Evolutionary conservation across 2,113 vertebrate genomes (phyloP), one percentile per base, ranked within the genome.

Genomic region (Oncorhynchus keta): DNA sequence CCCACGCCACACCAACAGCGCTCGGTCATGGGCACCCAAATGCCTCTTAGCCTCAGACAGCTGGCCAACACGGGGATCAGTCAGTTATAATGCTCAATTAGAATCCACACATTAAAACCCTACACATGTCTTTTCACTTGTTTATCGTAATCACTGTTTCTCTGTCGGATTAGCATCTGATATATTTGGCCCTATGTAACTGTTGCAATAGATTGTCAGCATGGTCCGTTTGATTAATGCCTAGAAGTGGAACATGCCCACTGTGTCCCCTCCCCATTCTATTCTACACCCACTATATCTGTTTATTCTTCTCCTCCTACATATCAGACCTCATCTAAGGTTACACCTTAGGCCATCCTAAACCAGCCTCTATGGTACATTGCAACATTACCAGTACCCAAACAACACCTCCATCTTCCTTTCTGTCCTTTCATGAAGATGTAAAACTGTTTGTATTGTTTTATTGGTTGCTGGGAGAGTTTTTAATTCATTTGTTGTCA

Each of bases 391-490:
- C 81, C 86, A 83, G 87, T 81, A 85, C 86, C 87, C 69, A 69
- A 80, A 88, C 85, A 82, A 89, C 84, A 82, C 88, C 85, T 88
- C 83, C 82, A 80, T 91, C 90, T 89, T 88, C 84, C 39, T 88
- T 90, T 86, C 86, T 90, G 81, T 76, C 77, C 81, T 90, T 88
- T 87, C 84, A 86, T 89, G 80, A 88, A 89, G 86, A 88, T 89
- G 12, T 55, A 18, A 55, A 55, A 55, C 51, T 55, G 89, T 88
- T 90, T 90, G 88, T 86, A 86, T 91, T 88, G 87, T 88, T 91
- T 90, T 90, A 92, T 90, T 90, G 82, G 81, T 69, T 92, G 91
- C 93, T 89, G 90, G 89, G 93, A 91, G 87, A 62, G 83, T 91
- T 91, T 89, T 91, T 89, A 90, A 90, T 80, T 90, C 78, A 78